These are phyloP conservation scores for Protodeltote pygarga DNA, from an alignment of 2,888 invertebrate species.

Conservation along the genomic window DNA sequence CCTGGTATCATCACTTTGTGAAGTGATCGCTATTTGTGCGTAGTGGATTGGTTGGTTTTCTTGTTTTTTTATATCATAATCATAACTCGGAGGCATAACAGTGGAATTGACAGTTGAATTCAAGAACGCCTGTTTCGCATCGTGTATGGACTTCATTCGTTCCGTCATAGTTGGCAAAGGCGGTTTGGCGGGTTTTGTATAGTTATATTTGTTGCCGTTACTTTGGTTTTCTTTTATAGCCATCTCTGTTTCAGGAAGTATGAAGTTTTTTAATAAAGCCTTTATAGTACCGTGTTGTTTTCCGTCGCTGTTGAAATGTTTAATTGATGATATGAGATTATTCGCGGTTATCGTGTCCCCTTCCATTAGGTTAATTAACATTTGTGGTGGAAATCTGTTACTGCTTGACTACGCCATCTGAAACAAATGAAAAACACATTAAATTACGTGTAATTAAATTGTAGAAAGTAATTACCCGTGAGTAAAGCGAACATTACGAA, in stretches of 20 bases:
- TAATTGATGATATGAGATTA: slow-evolving; percentile 74
- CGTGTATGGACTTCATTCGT: slow-evolving; percentile 71
- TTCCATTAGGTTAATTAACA: slow-evolving; percentile 80
- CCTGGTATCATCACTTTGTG: slow-evolving; percentile 77
- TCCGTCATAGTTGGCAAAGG: slow-evolving; percentile 62
- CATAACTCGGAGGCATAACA: slow-evolving; percentile 56
- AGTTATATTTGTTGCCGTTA: slow-evolving; percentile 70
- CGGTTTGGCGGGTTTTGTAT: slow-evolving; percentile 73
- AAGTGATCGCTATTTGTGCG: slow-evolving; percentile 77
- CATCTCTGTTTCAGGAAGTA: slow-evolving; percentile 76
- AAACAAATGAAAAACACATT: slow-evolving; percentile 60
- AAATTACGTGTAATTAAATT: slow-evolving; percentile 4
- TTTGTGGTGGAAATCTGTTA: slow-evolving; percentile 70
- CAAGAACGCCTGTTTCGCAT: slow-evolving; percentile 76
- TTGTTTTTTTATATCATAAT: slow-evolving; percentile 6
- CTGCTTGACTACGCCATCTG: slow-evolving; percentile 82
- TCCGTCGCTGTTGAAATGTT: slow-evolving; percentile 68
- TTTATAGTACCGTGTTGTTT: slow-evolving; percentile 77
- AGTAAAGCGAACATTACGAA: slow-evolving; percentile 50
- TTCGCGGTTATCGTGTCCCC: slow-evolving; percentile 72
- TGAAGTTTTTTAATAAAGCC: slow-evolving; percentile 75
- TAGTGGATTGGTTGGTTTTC: slow-evolving; percentile 63
- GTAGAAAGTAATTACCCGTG: slow-evolving; percentile 26
- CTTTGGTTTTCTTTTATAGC: slow-evolving; percentile 79
- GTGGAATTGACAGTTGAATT: slow-evolving; percentile 68